Base-by-base conservation (phyloP, 2,797 vertebrate species). In the Nyctalus aviator region DNA sequence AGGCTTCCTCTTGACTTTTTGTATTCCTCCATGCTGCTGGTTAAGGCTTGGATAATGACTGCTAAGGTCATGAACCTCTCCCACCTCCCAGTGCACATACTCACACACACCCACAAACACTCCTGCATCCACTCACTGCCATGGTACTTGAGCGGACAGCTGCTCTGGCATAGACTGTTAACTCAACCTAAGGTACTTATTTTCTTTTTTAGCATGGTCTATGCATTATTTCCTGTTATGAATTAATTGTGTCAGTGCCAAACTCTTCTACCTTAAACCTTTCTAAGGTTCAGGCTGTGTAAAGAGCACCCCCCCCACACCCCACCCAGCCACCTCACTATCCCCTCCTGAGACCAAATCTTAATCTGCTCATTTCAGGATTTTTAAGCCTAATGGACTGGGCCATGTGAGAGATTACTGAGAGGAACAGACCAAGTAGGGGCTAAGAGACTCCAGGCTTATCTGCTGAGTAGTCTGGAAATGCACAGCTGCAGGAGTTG, bases 401-500 rank as follows among this genome's bases (percentile, higher is more conserved):
- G 96, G 84, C 78, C 94, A 91, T 95, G 82, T 97, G 96, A 97
- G 88, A 94, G 84, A 88, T 96, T 93, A 88, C 72, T 77, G 93
- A 64, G 88, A 90, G 96, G 96, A 97, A 93, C 84, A 94, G 10
- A 82, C 76, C 9, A 4, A 84, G 94, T 92, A 94, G 93, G 89
- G 92, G 79, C 96, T 86, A 68, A 75, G 83, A 93, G 96, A 71
- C 90, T 98, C 96, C 92, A 46, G 2, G 27, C 75, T 92, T 96
- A 97, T 97, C 90, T 95, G 62, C 66, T 37, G 66, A 94, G 96
- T 84, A 0, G 0, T 90, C 96, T 98, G 96, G 93, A 97, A 96
- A 96, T 21, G 95, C 94, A 95, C 97, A 98, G 98, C 97, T 98
- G 98, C 68, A 18, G 76, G 71, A 4, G 0, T 84, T 92, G 55